These are phyloP conservation scores for Pantala flavescens DNA, from an alignment of 1,140 invertebrate genomes.

Conservation along the genomic window DNA sequence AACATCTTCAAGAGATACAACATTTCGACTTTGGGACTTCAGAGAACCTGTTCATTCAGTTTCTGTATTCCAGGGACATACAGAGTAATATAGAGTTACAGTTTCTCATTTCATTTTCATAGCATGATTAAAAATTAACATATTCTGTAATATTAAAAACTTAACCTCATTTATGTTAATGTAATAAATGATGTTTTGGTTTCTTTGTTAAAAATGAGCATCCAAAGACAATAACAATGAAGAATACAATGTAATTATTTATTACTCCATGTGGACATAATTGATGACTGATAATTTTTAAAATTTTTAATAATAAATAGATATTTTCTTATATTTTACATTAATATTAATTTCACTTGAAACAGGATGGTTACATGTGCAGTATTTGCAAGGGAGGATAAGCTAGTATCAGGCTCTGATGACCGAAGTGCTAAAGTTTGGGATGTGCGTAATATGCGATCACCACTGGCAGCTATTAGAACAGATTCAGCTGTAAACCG, in stretches of 20 bases:
- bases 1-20: constrained; percentile 92
- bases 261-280: too few relatives aligned
- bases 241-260: too few relatives aligned
- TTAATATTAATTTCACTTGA: neutral
- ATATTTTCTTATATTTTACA: too few relatives aligned
- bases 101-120: too few relatives aligned
- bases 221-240: too few relatives aligned
- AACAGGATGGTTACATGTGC: constrained; percentile 89
- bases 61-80: constrained; percentile 97
- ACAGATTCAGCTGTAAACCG: constrained; percentile 91
- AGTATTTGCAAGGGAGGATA: constrained; percentile 88
- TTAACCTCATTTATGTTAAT: too few relatives aligned
- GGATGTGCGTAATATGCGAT: constrained; percentile 95
- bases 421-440: constrained; percentile 93
- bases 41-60: constrained; percentile 89
- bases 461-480: constrained; percentile 84
- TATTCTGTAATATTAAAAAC: too few relatives aligned
- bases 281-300: too few relatives aligned
- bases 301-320: too few relatives aligned
- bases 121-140: too few relatives aligned
- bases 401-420: constrained; percentile 94
- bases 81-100: constrained; percentile 66
- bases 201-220: too few relatives aligned
- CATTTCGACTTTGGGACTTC: constrained; percentile 96
- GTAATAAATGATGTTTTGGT: too few relatives aligned